Conservation (phyloP, 2,113 vertebrate species). For the Pterocles orientalis region DNA sequence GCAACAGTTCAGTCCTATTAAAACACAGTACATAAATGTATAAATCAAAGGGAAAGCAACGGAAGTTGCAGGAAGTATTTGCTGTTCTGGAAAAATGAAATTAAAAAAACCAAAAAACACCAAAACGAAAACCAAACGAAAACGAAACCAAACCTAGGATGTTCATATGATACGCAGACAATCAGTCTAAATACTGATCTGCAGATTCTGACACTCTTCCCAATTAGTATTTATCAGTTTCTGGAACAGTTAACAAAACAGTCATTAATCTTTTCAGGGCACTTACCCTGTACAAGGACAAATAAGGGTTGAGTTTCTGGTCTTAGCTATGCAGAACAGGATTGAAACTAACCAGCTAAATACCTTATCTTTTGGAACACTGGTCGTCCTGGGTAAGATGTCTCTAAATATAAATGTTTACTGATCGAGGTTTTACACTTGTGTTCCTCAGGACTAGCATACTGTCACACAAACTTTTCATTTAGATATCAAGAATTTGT, state of each 20-base stretch:
- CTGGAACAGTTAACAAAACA: background rate
- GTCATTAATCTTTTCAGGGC: background rate
- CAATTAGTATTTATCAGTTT: background rate
- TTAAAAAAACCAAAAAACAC: background rate
- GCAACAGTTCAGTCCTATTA: background rate
- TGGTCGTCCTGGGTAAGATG: background rate
- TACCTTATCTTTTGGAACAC: background rate
- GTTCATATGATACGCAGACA: background rate
- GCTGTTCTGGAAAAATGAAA: background rate
- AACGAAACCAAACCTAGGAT: background rate
- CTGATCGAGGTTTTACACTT: background rate
- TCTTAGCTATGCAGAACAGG: background rate
- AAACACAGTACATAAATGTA: background rate
- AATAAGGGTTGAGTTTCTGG: background rate
- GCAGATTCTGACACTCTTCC: background rate
- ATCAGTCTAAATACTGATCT: background rate
- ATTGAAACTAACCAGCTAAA: conserved; percentile 11
- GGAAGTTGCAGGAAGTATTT: background rate
- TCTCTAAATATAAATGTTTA: background rate
- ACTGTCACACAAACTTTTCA: background rate
- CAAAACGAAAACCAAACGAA: background rate
- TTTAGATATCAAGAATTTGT: background rate
- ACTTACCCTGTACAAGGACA: background rate
- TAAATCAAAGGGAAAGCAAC: background rate
- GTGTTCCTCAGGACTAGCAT: background rate